Evolutionary conservation across 1,140 invertebrate species (phyloP).

Genomic region (Palaemon carinicauda): DNA sequence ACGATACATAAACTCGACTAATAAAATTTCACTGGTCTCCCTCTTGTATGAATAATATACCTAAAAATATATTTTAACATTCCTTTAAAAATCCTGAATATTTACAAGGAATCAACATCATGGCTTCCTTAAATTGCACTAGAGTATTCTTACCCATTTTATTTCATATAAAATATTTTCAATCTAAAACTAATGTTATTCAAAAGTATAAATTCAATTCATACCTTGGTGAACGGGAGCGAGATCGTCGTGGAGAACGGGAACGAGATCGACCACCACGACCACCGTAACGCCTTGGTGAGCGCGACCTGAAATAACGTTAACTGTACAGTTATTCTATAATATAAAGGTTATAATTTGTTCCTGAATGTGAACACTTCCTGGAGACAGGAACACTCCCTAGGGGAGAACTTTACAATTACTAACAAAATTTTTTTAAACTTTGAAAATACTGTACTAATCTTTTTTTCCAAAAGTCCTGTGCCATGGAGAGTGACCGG

Average conservation of each 20-base stretch:
- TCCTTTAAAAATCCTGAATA: too few relatives aligned
- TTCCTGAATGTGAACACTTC: slow-evolving; percentile 22
- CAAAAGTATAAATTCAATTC: too few relatives aligned
- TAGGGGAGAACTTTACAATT: not conserved
- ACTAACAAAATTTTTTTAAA: slow-evolving; percentile 9
- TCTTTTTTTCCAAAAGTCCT: slow-evolving; percentile 15
- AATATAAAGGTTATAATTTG: not conserved
- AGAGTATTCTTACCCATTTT: too few relatives aligned
- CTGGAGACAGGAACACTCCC: slow-evolving; percentile 32
- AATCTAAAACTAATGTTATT: too few relatives aligned
- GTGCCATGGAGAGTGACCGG: slow-evolving; percentile 36
- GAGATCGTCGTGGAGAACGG: slow-evolving; percentile 22
- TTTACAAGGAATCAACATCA: too few relatives aligned
- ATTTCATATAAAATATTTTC: too few relatives aligned
- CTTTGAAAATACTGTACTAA: slow-evolving; percentile 9
- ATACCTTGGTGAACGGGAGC: slow-evolving; percentile 37
- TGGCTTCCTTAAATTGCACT: too few relatives aligned
- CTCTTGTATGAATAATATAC: too few relatives aligned
- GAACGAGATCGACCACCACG: slow-evolving; percentile 33
- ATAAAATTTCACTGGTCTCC: too few relatives aligned
- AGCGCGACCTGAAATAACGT: slow-evolving; percentile 34
- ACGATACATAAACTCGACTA: too few relatives aligned
- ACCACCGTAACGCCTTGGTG: slow-evolving; percentile 28
- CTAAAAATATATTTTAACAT: too few relatives aligned
- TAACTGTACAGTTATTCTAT: not conserved